These are phyloP conservation scores for Balaenoptera acutorostrata DNA, from an alignment of 2,113 vertebrate species.

Conservation along the genomic window DNA sequence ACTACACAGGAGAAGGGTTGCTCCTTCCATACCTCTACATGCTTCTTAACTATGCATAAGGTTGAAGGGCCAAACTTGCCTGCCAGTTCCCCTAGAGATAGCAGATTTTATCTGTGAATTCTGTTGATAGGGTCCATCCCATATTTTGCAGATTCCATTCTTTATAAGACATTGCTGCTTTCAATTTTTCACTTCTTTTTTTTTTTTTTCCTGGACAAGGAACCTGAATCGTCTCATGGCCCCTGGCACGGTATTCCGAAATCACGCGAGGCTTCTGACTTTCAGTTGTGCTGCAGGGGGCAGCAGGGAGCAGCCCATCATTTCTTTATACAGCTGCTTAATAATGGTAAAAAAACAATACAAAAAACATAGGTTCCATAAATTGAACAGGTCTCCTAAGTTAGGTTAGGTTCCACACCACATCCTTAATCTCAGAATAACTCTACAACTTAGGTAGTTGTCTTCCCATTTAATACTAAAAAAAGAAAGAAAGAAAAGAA, in stretches of 20 bases:
- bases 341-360: background rate
- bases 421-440: background rate
- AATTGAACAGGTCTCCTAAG: background rate
- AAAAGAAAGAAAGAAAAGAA: background rate
- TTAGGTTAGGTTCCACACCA: background rate
- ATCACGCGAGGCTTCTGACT: background rate
- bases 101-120: background rate
- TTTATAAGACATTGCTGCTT: background rate
- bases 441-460: background rate
- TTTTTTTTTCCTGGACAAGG: background rate
- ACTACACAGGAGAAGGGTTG: background rate
- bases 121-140: background rate
- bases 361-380: background rate
- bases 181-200: background rate
- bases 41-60: background rate
- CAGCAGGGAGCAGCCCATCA: background rate
- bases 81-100: background rate
- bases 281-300: background rate
- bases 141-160: background rate
- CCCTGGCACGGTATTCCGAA: background rate
- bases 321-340: background rate
- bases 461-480: background rate
- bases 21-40: background rate
- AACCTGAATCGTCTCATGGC: background rate
- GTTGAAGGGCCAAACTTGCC: background rate